A percentile compares a stretch with the other conserved stretches of the same genome.
phyloP scores from a whole-genome alignment of 2,888 invertebrate genomes.

The Nephrocerus scutellatus region DNA sequence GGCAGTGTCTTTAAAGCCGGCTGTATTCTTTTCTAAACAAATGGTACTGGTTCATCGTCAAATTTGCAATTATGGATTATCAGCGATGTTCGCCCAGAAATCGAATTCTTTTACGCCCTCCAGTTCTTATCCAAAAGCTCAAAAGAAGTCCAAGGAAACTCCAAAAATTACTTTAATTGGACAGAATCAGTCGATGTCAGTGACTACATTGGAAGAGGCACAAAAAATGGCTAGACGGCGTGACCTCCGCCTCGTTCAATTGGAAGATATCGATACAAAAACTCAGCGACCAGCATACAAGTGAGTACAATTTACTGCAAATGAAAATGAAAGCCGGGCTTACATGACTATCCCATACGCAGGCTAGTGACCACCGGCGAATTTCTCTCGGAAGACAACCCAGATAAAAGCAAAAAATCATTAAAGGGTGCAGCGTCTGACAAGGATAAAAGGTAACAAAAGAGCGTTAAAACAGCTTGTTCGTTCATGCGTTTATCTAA shows the following conservation, averaged over 20 bases:
- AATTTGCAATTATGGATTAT: too few species aligned
- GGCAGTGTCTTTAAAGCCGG: too few species aligned
- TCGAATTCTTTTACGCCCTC: too few species aligned
- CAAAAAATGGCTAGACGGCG: conserved; percentile 61
- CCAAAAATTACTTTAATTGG: conserved; percentile 60
- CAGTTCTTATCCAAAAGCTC: too few species aligned
- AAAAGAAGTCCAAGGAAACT: conserved; percentile 20
- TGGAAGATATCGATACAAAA: conserved; percentile 61
- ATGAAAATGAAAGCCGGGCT: background rate
- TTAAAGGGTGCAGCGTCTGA: too few species aligned
- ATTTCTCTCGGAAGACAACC: conserved; percentile 55
- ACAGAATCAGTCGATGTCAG: conserved; percentile 52
- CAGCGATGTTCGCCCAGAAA: too few species aligned
- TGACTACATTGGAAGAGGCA: conserved; percentile 62
- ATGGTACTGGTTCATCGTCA: too few species aligned
- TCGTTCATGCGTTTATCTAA: too few species aligned
- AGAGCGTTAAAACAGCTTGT: too few species aligned
- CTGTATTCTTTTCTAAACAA: too few species aligned
- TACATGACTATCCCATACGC: conserved; percentile 12
- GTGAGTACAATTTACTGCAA: conserved; percentile 30
- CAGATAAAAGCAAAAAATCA: conserved; percentile 6
- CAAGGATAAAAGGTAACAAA: too few species aligned
- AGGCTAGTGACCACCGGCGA: conserved; percentile 61
- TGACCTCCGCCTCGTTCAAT: conserved; percentile 62
- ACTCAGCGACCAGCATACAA: conserved; percentile 63